phyloP scores from a whole-genome alignment of 2,113 vertebrate genomes.

The Columba livia region DNA sequence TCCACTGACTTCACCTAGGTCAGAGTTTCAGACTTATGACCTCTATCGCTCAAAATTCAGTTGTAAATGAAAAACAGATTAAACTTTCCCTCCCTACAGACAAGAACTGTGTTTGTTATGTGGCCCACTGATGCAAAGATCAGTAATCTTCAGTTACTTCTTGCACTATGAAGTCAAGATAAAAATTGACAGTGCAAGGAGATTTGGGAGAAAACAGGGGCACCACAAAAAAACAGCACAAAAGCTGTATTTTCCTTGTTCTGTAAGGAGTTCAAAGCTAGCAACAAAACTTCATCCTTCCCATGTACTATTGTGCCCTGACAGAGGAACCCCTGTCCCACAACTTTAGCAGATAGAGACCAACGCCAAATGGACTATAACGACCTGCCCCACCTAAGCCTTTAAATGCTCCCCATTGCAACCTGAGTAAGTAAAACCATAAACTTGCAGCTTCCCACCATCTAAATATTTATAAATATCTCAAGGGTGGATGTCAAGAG shows the following conservation, averaged over 20 bases:
- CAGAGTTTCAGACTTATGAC: background rate
- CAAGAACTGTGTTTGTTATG: background rate
- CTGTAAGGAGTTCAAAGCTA: background rate
- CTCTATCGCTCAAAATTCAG: background rate
- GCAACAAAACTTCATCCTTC: background rate
- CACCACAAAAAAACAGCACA: background rate
- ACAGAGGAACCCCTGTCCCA: background rate
- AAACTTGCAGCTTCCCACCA: background rate
- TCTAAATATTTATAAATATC: no score
- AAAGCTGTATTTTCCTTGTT: background rate
- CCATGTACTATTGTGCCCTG: fast-evolving
- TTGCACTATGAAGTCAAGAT: background rate
- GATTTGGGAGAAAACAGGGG: background rate
- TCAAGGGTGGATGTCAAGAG: no score
- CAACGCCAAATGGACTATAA: background rate
- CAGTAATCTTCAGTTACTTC: background rate
- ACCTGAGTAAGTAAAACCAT: background rate
- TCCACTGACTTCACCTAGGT: background rate
- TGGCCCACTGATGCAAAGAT: background rate
- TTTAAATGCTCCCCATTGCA: background rate
- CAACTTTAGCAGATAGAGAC: background rate
- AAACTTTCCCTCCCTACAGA: background rate
- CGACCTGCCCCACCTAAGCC: background rate
- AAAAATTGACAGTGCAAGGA: background rate
- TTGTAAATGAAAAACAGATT: background rate